Conservation (phyloP, 2,888 invertebrate species). For the Dryocosmus kuriphilus region DNA sequence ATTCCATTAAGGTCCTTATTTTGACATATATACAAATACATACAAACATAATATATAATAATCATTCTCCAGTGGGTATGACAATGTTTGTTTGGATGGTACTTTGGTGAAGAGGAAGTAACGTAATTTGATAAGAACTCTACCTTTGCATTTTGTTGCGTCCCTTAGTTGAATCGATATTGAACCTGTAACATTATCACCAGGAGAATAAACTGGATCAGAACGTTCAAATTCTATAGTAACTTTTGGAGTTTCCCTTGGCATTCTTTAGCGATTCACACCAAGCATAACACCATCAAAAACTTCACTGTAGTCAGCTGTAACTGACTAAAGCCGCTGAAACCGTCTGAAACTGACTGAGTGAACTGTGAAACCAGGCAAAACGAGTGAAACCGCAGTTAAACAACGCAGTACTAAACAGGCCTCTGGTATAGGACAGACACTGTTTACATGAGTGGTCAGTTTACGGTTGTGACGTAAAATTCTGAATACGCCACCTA, state of each 20-base stretch:
- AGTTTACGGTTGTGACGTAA: no score
- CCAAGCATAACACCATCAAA: not conserved
- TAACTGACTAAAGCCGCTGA: no score
- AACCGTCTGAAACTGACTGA: no score
- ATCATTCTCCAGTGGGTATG: not conserved
- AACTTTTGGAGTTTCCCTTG: not conserved
- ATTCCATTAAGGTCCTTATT: no score
- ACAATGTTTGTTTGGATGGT: conserved; percentile 4
- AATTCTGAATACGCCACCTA: no score
- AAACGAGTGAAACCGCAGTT: no score
- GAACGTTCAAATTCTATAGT: conserved; percentile 24
- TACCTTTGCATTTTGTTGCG: conserved; percentile 27
- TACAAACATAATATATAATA: not conserved
- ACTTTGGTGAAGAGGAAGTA: conserved; percentile 22
- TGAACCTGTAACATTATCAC: conserved; percentile 28
- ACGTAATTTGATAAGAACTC: conserved; percentile 10
- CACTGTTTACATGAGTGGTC: no score
- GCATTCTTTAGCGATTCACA: not conserved
- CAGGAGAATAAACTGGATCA: conserved; percentile 17
- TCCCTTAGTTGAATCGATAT: conserved; percentile 8
- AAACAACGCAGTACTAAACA: not conserved
- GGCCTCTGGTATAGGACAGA: no score
- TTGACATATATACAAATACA: not conserved
- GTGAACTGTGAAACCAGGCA: no score
- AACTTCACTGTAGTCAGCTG: no score